phyloP scores from a whole-genome alignment of 2,113 vertebrate genomes.

The Blennius ocellaris region DNA sequence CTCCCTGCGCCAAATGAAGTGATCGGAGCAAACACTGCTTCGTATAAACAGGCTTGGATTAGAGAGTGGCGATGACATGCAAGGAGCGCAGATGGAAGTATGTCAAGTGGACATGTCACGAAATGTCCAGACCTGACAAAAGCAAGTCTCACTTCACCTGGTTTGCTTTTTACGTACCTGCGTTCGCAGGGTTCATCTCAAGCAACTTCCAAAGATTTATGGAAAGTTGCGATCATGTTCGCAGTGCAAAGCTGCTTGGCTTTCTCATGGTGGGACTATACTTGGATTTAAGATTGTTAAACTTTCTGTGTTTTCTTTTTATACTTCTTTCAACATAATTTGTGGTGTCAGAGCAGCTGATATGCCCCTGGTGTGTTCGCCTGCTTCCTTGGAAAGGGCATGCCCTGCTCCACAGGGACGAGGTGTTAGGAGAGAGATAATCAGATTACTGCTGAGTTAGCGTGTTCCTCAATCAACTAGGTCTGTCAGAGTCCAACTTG shows the following conservation, averaged over 20 bases:
- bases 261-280: too few relatives aligned
- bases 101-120: constrained; percentile 59
- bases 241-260: too few relatives aligned
- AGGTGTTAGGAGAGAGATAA: constrained; percentile 49
- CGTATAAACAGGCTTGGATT: constrained; percentile 57
- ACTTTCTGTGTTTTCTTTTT: too few relatives aligned
- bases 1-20: constrained; percentile 61
- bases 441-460: constrained; percentile 59
- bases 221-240: background rate
- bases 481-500: constrained; percentile 46
- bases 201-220: background rate
- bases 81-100: constrained; percentile 55
- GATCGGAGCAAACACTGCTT: constrained; percentile 52
- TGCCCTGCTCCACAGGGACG: constrained; percentile 9
- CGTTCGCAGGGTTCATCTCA: background rate
- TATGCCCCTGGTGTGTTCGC: background rate
- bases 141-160: background rate
- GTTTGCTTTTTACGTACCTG: constrained; percentile 31
- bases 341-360: background rate
- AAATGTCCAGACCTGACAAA: constrained; percentile 26
- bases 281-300: too few relatives aligned
- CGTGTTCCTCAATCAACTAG: constrained; percentile 50
- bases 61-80: constrained; percentile 59
- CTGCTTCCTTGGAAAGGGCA: background rate
- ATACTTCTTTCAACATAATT: too few relatives aligned